phyloP scores from a whole-genome alignment of 2,113 vertebrate species.

The Apaloderma vittatum region DNA sequence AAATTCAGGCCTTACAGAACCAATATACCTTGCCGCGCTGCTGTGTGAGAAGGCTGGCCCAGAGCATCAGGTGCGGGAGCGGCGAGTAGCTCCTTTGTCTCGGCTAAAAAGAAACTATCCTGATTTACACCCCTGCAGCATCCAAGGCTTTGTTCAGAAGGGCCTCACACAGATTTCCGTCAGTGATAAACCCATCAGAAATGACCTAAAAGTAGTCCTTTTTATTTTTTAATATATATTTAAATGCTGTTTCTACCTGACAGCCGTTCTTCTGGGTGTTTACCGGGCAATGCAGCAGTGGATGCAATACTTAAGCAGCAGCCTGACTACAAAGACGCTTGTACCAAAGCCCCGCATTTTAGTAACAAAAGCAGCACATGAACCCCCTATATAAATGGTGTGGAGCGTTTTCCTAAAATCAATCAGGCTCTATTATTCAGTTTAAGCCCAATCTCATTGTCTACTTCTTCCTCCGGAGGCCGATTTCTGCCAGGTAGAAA shows the following conservation, averaged over 20 bases:
- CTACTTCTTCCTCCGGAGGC: constrained; percentile 73
- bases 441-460: constrained; percentile 74
- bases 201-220: background rate
- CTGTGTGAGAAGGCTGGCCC: background rate
- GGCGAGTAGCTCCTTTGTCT: background rate
- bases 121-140: constrained; percentile 21
- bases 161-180: background rate
- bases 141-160: background rate
- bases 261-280: background rate
- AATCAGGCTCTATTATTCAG: constrained; percentile 76
- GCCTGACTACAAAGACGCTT: constrained; percentile 32
- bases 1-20: background rate
- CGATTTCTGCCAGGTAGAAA: constrained; percentile 85
- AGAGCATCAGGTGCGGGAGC: background rate
- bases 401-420: constrained; percentile 73
- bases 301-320: background rate
- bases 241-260: constrained; percentile 36
- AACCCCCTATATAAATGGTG: constrained; percentile 28
- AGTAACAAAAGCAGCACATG: constrained; percentile 73
- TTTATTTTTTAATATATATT: background rate
- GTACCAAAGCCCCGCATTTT: constrained; percentile 36
- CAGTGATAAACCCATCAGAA: background rate
- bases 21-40: accelerated
- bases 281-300: background rate
- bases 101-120: background rate